These are phyloP conservation scores for Scaptodrosophila lebanonensis DNA, from an alignment of 1,140 invertebrate genomes.

Conservation along the genomic window DNA sequence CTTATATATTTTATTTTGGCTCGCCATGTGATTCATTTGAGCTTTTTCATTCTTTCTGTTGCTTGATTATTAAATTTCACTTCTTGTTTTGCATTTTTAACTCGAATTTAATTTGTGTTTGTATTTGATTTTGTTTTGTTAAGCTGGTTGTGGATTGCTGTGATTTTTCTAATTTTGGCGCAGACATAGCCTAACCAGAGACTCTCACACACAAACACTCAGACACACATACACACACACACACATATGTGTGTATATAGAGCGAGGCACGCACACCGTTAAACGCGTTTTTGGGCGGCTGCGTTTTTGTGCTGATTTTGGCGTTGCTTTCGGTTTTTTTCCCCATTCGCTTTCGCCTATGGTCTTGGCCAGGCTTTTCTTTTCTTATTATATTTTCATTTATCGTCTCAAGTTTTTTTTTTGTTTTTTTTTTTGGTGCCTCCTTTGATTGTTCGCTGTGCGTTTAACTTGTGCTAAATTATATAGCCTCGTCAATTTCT, in stretches of 20 bases:
- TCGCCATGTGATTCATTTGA: constrained; percentile 10
- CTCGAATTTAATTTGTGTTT: constrained; percentile 34
- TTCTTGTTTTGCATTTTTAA: constrained; percentile 60
- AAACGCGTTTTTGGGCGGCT: constrained; percentile 35
- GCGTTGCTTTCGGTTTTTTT: constrained; percentile 3
- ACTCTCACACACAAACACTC: constrained; percentile 13
- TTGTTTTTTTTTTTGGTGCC: constrained; percentile 23
- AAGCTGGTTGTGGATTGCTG: too few relatives aligned
- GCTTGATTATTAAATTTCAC: constrained; percentile 19
- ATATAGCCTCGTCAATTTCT: constrained; percentile 55
- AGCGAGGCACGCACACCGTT: constrained; percentile 4
- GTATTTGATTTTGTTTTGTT: too few relatives aligned
- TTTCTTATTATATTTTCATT: constrained; percentile 16
- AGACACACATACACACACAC: constrained; percentile 1
- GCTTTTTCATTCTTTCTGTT: constrained; percentile 36
- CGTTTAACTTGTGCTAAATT: constrained; percentile 68
- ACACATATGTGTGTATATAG: too few relatives aligned
- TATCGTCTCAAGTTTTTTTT: constrained; percentile 10
- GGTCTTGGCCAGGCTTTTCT: too few relatives aligned
- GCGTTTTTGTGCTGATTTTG: constrained; percentile 35
- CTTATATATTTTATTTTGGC: constrained; percentile 16
- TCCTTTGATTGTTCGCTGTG: constrained; percentile 31
- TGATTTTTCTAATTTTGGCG: too few relatives aligned
- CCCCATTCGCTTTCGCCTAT: neutral
- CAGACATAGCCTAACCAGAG: too few relatives aligned